Evolutionary conservation across 2,888 invertebrate genomes (phyloP), one percentile per base, ranked within the genome.

Genomic region (Dendrolimus pini): DNA sequence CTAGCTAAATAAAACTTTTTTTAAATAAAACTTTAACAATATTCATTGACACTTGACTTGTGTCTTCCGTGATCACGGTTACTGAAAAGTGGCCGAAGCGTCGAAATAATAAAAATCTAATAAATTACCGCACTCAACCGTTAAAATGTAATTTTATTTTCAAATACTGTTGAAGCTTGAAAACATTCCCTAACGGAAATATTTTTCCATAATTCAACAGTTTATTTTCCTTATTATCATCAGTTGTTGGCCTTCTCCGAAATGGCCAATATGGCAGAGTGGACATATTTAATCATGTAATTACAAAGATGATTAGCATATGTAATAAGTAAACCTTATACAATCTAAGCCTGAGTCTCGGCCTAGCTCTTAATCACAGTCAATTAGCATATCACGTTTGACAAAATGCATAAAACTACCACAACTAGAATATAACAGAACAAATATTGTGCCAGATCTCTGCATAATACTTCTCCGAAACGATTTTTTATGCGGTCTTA

Each of bases 301-400:
- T 47, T 47, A 47, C 12, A 10, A 47, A 10, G 9, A 47, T 47
- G 6, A 47, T 13, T 41, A 55, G 12, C 47, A 47, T 47, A 12
- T 47, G 47, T 47, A 47, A 47, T 47, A 47, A 47, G 9, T 47
- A 12, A 47, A 47, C 47, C 10, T 47, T 47, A 9, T 30, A 30
- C 30, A 30, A 30, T 30, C 30, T 30, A 30, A 30, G 18, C 30
- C 30, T 30, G 18, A 18, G 18, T 18, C 18, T 2, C 18, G 30
- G 30, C 30, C 30, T 30, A 30, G 30, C 30, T 30, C 30, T 30
- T 30, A 30, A 30, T 30, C 30, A 59, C 41, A 30, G 6, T 30
- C 30, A 75, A 83, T 84, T 79, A 80, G 75, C 71, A 72, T 65
- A 74, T 78, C 80, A 78, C 77, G 77, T 68, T 64, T 63, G 62